Conservation (phyloP, 2,888 invertebrate species). For the Oxycera nigricornis region DNA sequence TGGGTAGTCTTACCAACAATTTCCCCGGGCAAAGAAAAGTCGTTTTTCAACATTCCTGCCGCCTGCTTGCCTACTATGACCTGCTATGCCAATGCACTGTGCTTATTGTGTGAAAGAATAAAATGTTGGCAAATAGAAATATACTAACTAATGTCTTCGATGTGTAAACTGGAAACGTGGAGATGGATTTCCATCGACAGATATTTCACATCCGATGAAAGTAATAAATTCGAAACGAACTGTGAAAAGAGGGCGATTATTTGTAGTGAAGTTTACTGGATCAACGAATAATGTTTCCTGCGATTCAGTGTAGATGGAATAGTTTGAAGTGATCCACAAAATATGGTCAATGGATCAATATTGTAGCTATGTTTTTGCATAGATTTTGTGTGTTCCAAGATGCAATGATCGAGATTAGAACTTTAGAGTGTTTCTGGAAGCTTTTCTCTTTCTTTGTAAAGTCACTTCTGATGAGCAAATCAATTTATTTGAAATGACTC, state of each 20-base stretch:
- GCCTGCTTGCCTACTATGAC: not conserved
- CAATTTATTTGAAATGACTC: too few relatives aligned
- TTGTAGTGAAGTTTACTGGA: too few relatives aligned
- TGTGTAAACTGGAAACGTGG: conserved; percentile 3
- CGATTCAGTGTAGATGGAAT: too few relatives aligned
- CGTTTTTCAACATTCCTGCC: conserved; percentile 31
- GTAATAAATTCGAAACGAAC: conserved; percentile 5
- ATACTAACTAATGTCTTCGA: conserved; percentile 9
- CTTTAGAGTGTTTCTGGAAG: too few relatives aligned
- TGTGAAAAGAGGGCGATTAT: not conserved
- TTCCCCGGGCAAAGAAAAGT: conserved; percentile 29
- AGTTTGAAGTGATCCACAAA: too few relatives aligned
- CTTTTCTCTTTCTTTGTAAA: too few relatives aligned
- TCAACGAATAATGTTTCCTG: too few relatives aligned
- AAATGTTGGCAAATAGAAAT: conserved; percentile 37
- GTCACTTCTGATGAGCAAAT: too few relatives aligned
- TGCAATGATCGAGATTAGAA: too few relatives aligned
- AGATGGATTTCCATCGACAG: conserved; percentile 34
- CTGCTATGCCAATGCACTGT: conserved; percentile 19
- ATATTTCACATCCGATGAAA: conserved; percentile 17
- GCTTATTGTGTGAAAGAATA: conserved; percentile 20
- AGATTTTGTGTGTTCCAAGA: too few relatives aligned
- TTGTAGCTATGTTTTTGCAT: too few relatives aligned
- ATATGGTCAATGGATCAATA: too few relatives aligned
- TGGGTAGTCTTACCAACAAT: not conserved